Evolutionary conservation across 2,888 invertebrate species (phyloP).

Genomic region (Melieria omissa): DNA sequence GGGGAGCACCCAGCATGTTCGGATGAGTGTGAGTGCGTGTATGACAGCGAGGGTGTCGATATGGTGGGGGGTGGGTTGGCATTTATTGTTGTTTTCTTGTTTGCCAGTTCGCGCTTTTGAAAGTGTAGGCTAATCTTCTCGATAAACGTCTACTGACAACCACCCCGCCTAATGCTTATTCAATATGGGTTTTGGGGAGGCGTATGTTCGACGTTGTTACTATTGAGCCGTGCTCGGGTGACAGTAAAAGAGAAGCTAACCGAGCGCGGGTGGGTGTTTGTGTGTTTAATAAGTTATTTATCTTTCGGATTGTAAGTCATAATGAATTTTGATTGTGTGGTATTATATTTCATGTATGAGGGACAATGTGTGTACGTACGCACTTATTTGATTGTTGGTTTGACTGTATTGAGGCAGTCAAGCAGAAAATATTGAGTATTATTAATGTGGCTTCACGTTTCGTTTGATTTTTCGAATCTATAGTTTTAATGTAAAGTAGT

Average conservation of each 20-base stretch:
- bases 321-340: slow-evolving; percentile 47
- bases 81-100: slow-evolving; percentile 16
- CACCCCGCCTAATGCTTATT: too few relatives aligned
- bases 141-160: too few relatives aligned
- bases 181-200: too few relatives aligned
- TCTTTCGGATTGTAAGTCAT: slow-evolving; percentile 43
- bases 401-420: too few relatives aligned
- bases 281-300: slow-evolving; percentile 5
- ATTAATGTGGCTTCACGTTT: too few relatives aligned
- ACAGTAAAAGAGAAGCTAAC: too few relatives aligned
- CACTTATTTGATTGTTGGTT: too few relatives aligned
- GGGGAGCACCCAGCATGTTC: slow-evolving; percentile 25
- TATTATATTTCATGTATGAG: slow-evolving; percentile 33
- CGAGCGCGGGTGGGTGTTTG: not conserved
- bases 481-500: too few relatives aligned
- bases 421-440: too few relatives aligned
- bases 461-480: too few relatives aligned
- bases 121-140: slow-evolving; percentile 2
- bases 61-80: not conserved
- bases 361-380: slow-evolving; percentile 29
- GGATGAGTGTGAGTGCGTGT: not conserved
- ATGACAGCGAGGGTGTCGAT: not conserved
- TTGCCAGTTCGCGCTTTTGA: slow-evolving; percentile 23
- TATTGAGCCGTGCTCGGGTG: too few relatives aligned
- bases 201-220: too few relatives aligned